Evolutionary conservation across 2,113 vertebrate genomes (phyloP).

Genomic region (Hemiprocne comata): DNA sequence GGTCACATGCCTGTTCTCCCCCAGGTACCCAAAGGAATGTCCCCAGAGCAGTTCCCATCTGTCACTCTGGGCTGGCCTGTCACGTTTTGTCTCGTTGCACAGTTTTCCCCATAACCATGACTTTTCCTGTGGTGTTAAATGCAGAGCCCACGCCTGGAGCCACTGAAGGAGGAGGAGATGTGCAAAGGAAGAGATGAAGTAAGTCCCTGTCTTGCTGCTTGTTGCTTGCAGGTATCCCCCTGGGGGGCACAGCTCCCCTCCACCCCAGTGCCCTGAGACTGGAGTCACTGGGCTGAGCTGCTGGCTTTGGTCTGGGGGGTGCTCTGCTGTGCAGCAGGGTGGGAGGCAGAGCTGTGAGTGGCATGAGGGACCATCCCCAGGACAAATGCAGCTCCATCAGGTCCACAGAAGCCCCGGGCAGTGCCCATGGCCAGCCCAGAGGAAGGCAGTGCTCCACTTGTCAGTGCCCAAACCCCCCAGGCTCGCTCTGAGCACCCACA

Average conservation of each 20-base stretch:
- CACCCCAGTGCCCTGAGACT: too few relatives aligned
- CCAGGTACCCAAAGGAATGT: rapidly evolving
- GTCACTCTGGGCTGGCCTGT: not conserved
- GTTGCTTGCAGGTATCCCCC: not conserved
- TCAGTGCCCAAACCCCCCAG: not conserved
- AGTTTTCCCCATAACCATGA: rapidly evolving
- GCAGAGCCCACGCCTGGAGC: conserved; percentile 89
- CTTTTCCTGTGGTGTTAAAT: not conserved
- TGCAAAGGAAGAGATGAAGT: conserved; percentile 83
- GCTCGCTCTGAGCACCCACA: rapidly evolving
- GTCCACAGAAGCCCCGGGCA: not conserved
- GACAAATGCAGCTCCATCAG: not conserved
- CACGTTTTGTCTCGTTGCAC: not conserved
- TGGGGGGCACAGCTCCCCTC: not conserved
- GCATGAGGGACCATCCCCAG: rapidly evolving
- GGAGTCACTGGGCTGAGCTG: not conserved
- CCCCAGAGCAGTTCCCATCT: rapidly evolving
- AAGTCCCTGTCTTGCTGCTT: conserved; percentile 56
- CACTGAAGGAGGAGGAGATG: conserved; percentile 82
- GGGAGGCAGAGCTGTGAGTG: not conserved
- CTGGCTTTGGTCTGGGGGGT: not conserved
- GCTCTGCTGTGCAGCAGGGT: rapidly evolving
- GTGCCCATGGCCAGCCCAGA: not conserved
- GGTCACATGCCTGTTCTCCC: not conserved
- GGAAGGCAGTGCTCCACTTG: rapidly evolving